Conservation (phyloP, 2,888 invertebrate genomes). For the Eupithecia inturbata region DNA sequence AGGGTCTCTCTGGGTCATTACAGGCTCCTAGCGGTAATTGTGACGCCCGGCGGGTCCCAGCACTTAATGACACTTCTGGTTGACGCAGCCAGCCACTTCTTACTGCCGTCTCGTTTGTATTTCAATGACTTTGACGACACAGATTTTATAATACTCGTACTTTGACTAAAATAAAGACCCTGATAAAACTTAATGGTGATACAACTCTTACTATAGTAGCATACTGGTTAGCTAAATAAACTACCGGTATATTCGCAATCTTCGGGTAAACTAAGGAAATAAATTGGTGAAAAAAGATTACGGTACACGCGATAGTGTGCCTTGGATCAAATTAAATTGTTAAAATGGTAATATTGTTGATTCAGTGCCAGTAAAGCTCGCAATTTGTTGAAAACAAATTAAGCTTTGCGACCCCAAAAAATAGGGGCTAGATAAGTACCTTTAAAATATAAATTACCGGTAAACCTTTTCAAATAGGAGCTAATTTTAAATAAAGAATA, state of each 20-base stretch:
- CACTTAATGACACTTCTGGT: slow-evolving; percentile 71
- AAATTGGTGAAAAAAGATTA: slow-evolving; percentile 3
- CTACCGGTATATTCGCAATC: background rate
- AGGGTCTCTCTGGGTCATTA: slow-evolving; percentile 78
- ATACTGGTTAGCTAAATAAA: background rate
- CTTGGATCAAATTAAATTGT: background rate
- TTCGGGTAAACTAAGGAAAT: background rate
- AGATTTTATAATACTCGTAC: no score
- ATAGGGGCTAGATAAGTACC: background rate
- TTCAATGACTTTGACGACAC: slow-evolving; percentile 53
- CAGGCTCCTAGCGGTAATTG: slow-evolving; percentile 74
- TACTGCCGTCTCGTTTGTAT: slow-evolving; percentile 58
- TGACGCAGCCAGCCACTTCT: slow-evolving; percentile 60
- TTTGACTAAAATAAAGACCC: slow-evolving; percentile 46
- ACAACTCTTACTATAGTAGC: slow-evolving; percentile 19
- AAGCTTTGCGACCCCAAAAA: background rate
- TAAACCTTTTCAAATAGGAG: background rate
- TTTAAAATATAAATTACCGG: background rate
- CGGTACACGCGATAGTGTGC: background rate
- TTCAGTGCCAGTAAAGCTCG: background rate
- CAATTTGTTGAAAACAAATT: background rate
- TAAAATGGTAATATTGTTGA: slow-evolving; percentile 3
- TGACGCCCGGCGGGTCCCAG: slow-evolving; percentile 62
- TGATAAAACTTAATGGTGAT: slow-evolving; percentile 28
- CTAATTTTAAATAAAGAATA: background rate